Conservation (phyloP, 1,140 invertebrate genomes). For the Aporrectodea caliginosa region DNA sequence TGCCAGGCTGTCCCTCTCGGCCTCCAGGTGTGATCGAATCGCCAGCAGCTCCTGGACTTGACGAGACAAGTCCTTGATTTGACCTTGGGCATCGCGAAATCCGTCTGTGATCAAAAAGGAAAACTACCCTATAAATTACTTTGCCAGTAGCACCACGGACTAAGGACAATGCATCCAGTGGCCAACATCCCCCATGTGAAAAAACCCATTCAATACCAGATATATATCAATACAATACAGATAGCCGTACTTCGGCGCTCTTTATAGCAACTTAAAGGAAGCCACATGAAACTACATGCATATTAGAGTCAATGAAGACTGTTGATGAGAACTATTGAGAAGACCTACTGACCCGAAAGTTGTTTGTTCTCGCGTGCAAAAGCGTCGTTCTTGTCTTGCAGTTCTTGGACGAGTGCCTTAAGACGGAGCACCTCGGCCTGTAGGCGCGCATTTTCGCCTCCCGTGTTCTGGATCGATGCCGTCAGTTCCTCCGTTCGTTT, state of each 20-base stretch:
- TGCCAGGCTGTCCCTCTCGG: slow-evolving; percentile 53
- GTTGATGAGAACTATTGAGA: no score
- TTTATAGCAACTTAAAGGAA: no score
- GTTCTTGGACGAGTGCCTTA: slow-evolving; percentile 47
- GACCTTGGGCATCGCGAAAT: slow-evolving; percentile 51
- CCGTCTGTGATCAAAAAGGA: slow-evolving; percentile 26
- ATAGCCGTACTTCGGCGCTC: no score
- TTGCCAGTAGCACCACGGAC: no score
- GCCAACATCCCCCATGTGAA: no score
- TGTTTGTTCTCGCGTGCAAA: slow-evolving; percentile 53
- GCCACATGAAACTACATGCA: no score
- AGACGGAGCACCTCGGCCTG: slow-evolving; percentile 48
- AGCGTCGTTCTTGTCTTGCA: slow-evolving; percentile 49
- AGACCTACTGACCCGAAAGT: slow-evolving; percentile 44
- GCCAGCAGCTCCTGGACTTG: slow-evolving; percentile 48
- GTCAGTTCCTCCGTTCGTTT: slow-evolving; percentile 48
- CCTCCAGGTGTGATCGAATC: slow-evolving; percentile 47
- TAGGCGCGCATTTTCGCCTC: slow-evolving; percentile 48
- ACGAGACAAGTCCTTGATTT: slow-evolving; percentile 52
- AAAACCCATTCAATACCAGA: no score
- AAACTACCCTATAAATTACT: no score
- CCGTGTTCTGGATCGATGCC: slow-evolving; percentile 42
- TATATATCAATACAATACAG: no score
- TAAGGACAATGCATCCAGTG: no score
- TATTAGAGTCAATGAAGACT: no score